Evolutionary conservation across 2,888 invertebrate species (phyloP).

Genomic region (Andrena praecox): DNA sequence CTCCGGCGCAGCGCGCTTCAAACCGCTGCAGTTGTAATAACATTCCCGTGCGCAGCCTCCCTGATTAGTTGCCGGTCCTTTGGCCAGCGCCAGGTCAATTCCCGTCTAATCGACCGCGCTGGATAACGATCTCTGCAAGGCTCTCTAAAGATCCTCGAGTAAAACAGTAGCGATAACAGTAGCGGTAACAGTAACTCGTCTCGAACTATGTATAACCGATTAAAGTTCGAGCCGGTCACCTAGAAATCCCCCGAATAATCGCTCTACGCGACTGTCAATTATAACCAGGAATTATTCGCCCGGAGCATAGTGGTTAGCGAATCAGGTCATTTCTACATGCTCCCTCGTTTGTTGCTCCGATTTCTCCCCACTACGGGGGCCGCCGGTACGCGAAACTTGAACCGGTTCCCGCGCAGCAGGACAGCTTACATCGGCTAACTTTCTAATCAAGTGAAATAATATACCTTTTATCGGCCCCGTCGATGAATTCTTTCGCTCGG

Average conservation of each 20-base stretch:
- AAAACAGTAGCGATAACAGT: no score
- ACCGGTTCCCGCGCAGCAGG: conserved; percentile 48
- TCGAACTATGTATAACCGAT: no score
- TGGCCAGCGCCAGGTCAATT: not conserved
- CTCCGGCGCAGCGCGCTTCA: conserved; percentile 38
- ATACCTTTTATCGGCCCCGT: conserved; percentile 42
- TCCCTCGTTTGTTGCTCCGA: conserved; percentile 12
- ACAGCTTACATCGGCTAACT: conserved; percentile 48
- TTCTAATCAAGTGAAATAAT: conserved; percentile 59
- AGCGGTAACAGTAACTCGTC: no score
- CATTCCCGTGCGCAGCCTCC: conserved; percentile 27
- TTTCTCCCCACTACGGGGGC: conserved; percentile 26
- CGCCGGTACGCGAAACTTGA: conserved; percentile 45
- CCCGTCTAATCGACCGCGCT: not conserved
- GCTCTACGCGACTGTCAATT: not conserved
- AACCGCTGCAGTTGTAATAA: conserved; percentile 56
- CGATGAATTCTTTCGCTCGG: conserved; percentile 36
- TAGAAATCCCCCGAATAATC: no score
- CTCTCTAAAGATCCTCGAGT: no score
- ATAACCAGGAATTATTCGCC: not conserved
- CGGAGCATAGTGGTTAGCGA: not conserved
- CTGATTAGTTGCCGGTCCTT: conserved; percentile 9
- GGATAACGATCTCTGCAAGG: no score
- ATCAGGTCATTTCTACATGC: not conserved
- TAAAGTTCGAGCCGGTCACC: no score